phyloP scores from a whole-genome alignment of 2,888 invertebrate species.

The Lasioglossum vierecki region DNA sequence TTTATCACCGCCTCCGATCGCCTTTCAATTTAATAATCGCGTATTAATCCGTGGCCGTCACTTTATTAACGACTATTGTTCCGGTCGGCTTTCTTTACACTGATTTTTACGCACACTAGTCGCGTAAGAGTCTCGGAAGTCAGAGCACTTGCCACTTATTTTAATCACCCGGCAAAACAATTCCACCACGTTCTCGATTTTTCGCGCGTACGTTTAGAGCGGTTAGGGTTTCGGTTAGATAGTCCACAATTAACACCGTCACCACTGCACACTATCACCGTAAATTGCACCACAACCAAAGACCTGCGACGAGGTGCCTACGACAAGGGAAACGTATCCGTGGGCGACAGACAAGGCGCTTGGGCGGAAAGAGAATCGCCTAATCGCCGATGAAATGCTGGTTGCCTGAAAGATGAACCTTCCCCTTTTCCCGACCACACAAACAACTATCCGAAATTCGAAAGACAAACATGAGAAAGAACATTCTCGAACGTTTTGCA shows the following conservation, averaged over 20 bases:
- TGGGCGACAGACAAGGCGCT: conserved; percentile 51
- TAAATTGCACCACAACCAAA: conserved; percentile 59
- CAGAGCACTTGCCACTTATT: conserved; percentile 43
- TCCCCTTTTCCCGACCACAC: not conserved
- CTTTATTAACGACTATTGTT: conserved; percentile 16
- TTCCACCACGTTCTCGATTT: not conserved
- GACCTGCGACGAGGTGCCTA: conserved; percentile 36
- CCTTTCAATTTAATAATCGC: conserved; percentile 35
- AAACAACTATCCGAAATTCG: not conserved
- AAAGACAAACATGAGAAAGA: not conserved
- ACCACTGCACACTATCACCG: conserved; percentile 67
- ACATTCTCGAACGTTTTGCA: not conserved
- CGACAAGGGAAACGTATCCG: conserved; percentile 57
- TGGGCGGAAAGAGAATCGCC: conserved; percentile 32
- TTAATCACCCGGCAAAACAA: not conserved
- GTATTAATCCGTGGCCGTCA: conserved; percentile 35
- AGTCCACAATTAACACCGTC: conserved; percentile 62
- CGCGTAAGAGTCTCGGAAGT: not conserved
- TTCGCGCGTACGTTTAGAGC: not conserved
- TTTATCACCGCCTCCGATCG: conserved; percentile 22
- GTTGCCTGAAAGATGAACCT: not conserved
- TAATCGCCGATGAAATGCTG: conserved; percentile 25
- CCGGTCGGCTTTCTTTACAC: not conserved
- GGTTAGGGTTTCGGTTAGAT: conserved; percentile 17
- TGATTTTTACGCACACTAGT: conserved; percentile 15